Base-by-base conservation (phyloP, 2,888 invertebrate genomes). In the Steinernema scapterisci region DNA sequence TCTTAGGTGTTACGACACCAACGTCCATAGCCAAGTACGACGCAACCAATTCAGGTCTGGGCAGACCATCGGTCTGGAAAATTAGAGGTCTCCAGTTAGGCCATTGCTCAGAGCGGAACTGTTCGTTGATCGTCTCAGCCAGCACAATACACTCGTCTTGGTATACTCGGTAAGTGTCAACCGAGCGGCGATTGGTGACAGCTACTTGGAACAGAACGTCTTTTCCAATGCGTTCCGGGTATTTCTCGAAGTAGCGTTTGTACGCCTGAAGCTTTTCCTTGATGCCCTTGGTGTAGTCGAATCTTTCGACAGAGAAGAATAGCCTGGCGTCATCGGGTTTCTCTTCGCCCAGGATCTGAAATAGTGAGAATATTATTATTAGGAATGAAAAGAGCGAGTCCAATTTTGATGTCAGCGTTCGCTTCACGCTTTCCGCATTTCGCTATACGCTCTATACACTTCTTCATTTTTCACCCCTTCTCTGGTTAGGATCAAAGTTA, bases 1-100 rank as follows among this genome's bases (percentile, higher is more conserved):
- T 87, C 70, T 83, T 81, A n/a, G 87, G 87, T 11, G 87, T 87
- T 7, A 87, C 87, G 0, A 87, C 84, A 21, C 87, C 87, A 23
- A 87, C 82, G 72, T 87, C 87, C 87, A 88, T 87, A n/a, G 87
- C 87, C 70, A 87, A 76, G 46, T 87, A 87, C 54, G 85, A 86
- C 16, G 86, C 86, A 1, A 87, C 84, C 11, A 86, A 73, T 19
- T 86, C 84, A 21, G 78, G 76, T 45, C 87, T 78, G 31, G 84
- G 85, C 27, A 87, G 77, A 52, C 86, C 87, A 72, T 86, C 85
- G 0, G 86, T 88, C 71, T 83, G 83, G 81, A 87, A 87, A 38
- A 86, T 80, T 25, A 88, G 71, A n/a, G 87, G 86, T 70, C 78
- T 80, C 87, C 87, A 87, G 0, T 78, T 71, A 13, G 85, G 86